Base-by-base conservation (phyloP, 2,888 invertebrate species). In the Bhutanitis thaidina region DNA sequence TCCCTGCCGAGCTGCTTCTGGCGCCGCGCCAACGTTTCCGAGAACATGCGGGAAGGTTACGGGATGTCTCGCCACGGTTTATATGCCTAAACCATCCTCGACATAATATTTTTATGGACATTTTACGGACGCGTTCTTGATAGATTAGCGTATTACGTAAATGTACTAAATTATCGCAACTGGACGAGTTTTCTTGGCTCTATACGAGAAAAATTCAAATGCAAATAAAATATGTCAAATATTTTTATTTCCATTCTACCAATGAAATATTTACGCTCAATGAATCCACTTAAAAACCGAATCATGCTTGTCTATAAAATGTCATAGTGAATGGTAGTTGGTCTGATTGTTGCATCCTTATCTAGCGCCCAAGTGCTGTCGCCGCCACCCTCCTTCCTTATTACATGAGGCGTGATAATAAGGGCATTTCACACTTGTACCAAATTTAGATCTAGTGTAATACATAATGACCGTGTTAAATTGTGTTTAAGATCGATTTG, bases 1-100 rank as follows among this genome's bases (percentile, higher is more conserved):
- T 84, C 77, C 69, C 77, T 71, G 77, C 76, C 79, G 78, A 75
- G 77, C 74, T 68, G 70, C 62, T 70, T 66, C 65, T 88, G 88
- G 88, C 79, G 25, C 37, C 40, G 37, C 49, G 86, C 88, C 88
- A 88, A 77, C 71, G 71, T 74, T 88, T 87, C 88, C 86, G 80
- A 87, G 88, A 88, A 88, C 76, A 66, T 68, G 77, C 69, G 74
- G 80, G 87, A 89, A 88, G 86, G 86, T 88, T 88, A 87, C 80
- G 77, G 74, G 84, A 83, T 74, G 87, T 86, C 85, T 87, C 84
- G 86, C 77, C 78, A 74, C 78, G 72, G 77, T 84, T 80, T 82
- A 84, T 82, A 87, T 80, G 81, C 85, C 82, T 82, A 87, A 88
- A 86, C 84, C 76, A 81, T 79, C 73, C 78, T 75, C 67, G 67